Evolutionary conservation across 1,140 invertebrate species (phyloP), one percentile per base, ranked within the genome.

Genomic region (Drusus annulatus): DNA sequence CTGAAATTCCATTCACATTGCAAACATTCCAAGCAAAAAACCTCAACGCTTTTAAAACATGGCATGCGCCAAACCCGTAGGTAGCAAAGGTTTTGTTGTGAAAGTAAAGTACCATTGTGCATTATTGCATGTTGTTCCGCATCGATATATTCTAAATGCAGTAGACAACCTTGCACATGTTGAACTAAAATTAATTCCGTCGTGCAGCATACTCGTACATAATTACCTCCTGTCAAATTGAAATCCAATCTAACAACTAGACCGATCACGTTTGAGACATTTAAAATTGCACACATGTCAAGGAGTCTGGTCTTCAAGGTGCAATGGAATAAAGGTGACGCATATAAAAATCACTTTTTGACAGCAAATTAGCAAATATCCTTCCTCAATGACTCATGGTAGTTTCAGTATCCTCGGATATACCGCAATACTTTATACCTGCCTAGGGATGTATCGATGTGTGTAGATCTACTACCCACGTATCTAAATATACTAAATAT

Each of bases 351-450:
- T 7, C 17, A 17, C 3, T 60, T 15, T 60, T 65, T 65, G 63
- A 65, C 25, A 65, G 63, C 63, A 60, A 23, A 7, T 65, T 15
- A 36, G 13, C 36, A 28, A 28, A 58, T 19, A 45, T 25, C 63
- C 63, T 65, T 65, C 63, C 63, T 28, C 45, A 17, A 36, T 65
- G 63, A 65, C 63, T 65, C 63, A 65, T 31, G 25, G 60, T 15
- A 4, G 63, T 65, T 65, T 65, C 63, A 28, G 23, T 65, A 65
- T 65, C 62, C 62, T 31, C 52, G 21, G 54, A 58, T 58, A 58
- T 58, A 19, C 21, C n/a, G 5, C 31, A 36, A 36, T 36, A 36
- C 31, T 7, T 36, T 8, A 36, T 36, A 36, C 31, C 31, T 36
- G 31, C 31, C 6, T 7, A 8, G 31, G 31, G 31, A 36, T 36